A percentile compares a stretch with the other conserved stretches of the same genome.
phyloP scores from a whole-genome alignment of 2,888 invertebrate genomes.

The Noctua janthina region DNA sequence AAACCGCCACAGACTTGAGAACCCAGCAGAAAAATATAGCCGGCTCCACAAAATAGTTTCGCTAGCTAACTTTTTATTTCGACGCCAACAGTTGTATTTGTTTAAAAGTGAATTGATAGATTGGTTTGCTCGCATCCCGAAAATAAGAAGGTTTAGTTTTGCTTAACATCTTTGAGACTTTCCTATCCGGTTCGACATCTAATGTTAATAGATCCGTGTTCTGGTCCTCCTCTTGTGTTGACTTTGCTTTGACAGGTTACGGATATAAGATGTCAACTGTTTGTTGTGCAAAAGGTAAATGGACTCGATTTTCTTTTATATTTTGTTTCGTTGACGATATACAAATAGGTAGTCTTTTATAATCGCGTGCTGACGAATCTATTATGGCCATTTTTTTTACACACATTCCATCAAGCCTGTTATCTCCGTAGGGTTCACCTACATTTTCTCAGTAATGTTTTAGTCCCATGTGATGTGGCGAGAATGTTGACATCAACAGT shows the following conservation, averaged over 20 bases:
- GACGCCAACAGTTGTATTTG: constrained; percentile 26
- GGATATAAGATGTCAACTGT: not conserved
- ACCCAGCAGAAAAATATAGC: constrained; percentile 31
- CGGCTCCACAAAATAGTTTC: constrained; percentile 1
- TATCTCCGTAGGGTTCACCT: no score
- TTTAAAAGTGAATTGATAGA: constrained; percentile 47
- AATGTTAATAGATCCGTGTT: constrained; percentile 24
- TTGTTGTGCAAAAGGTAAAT: not conserved
- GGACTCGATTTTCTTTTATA: not conserved
- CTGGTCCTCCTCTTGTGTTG: not conserved
- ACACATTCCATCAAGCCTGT: no score
- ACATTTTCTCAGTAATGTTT: no score
- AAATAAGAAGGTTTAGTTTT: not conserved
- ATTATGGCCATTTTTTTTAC: no score
- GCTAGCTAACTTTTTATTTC: constrained; percentile 20
- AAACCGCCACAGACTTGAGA: constrained; percentile 23
- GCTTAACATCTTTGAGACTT: constrained; percentile 11
- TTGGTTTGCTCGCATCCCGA: constrained; percentile 9
- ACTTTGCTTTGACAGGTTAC: not conserved
- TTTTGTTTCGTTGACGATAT: not conserved
- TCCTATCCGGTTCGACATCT: constrained; percentile 3
- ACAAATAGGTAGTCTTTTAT: not conserved
- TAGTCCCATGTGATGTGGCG: no score
- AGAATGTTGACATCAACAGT: no score
- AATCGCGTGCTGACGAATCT: no score